Percentiles rank a stretch among this genome's conserved stretches.
phyloP scores from a whole-genome alignment of 2,888 invertebrate genomes.

The Cephus nigrinus region DNA sequence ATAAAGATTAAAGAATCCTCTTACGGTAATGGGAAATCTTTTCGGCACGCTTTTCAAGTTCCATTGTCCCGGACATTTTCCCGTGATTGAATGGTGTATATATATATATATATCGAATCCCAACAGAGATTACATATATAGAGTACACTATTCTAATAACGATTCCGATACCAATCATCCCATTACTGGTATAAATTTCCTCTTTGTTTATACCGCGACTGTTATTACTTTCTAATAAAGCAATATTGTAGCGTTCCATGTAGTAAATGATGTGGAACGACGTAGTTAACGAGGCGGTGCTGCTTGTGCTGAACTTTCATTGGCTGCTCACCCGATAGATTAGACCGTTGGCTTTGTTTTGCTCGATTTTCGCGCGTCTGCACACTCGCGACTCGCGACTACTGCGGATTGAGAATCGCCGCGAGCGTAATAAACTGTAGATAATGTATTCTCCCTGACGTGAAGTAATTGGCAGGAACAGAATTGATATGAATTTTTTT shows the following conservation, averaged over 20 bases:
- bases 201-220: slow-evolving; percentile 39
- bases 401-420: background rate
- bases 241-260: slow-evolving; percentile 41
- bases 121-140: slow-evolving; percentile 17
- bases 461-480: background rate
- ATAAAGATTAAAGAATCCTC: background rate
- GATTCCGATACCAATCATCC: slow-evolving; percentile 11
- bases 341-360: slow-evolving; percentile 2
- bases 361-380: background rate
- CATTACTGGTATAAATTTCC: slow-evolving; percentile 39
- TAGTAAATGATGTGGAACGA: slow-evolving; percentile 51
- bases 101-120: slow-evolving; percentile 16
- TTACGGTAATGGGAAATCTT: background rate
- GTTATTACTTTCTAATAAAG: slow-evolving; percentile 55
- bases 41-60: background rate
- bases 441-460: background rate
- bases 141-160: slow-evolving; percentile 10
- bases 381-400: background rate
- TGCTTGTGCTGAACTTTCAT: slow-evolving; percentile 25
- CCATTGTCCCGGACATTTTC: background rate
- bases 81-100: background rate
- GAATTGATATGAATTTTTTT: background rate
- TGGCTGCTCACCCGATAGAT: slow-evolving; percentile 15
- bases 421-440: background rate
- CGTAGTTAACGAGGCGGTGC: slow-evolving; percentile 47